Conservation (phyloP, 2,797 vertebrate species). For the Oreochromis grahami region DNA sequence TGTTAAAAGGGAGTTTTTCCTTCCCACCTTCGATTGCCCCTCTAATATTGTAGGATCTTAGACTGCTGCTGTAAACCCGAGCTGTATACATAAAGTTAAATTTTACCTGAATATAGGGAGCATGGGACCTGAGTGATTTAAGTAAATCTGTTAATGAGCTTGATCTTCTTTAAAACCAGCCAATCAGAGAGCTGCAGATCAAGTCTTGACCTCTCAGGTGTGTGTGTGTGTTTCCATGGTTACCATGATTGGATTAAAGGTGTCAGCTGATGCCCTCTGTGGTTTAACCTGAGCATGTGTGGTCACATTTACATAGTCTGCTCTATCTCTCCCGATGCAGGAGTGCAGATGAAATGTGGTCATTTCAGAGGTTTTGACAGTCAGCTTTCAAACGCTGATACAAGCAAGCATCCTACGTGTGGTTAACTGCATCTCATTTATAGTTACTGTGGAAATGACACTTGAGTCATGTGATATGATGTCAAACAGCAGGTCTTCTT, state of each 20-base stretch:
- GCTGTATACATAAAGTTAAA: neutral
- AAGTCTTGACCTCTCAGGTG: neutral
- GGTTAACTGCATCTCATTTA: neutral
- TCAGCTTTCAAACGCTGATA: neutral
- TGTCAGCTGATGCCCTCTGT: neutral
- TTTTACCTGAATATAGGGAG: neutral
- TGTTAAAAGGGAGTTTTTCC: fast-evolving
- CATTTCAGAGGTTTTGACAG: fast-evolving
- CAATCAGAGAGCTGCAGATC: neutral
- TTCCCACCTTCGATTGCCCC: neutral
- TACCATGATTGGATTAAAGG: neutral
- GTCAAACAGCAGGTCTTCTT: neutral
- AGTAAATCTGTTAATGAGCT: neutral
- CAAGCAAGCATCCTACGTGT: fast-evolving
- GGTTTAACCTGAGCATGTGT: neutral
- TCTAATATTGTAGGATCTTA: fast-evolving
- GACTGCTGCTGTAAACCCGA: neutral
- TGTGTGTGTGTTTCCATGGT: neutral
- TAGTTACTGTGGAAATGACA: neutral
- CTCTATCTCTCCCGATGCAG: neutral
- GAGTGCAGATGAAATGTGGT: fast-evolving
- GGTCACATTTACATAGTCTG: neutral
- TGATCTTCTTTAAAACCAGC: neutral
- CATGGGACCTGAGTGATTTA: neutral
- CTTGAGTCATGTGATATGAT: neutral